phyloP scores from a whole-genome alignment of 1,140 invertebrate genomes.

The Lepidostoma basale region DNA sequence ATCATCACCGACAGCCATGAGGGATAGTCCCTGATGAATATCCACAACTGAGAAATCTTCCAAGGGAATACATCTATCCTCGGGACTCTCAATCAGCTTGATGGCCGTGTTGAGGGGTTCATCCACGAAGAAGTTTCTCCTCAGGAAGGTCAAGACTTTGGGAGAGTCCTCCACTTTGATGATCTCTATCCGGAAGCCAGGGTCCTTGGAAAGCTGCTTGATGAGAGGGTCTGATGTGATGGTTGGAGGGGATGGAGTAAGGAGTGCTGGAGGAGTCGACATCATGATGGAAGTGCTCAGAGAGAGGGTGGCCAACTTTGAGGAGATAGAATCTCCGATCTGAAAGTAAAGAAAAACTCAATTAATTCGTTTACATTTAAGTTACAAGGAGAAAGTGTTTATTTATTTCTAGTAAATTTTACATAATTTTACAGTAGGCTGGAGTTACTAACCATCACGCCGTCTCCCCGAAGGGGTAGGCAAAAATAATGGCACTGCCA shows the following conservation, averaged over 20 bases:
- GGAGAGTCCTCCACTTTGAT: conserved; percentile 54
- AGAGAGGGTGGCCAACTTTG: conserved; percentile 31
- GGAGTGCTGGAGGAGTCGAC: conserved; percentile 34
- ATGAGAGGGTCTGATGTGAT: not conserved
- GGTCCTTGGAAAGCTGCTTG: not conserved
- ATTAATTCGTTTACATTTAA: not conserved
- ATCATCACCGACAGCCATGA: conserved; percentile 66
- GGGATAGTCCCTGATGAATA: conserved; percentile 64
- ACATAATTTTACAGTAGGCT: too few species aligned
- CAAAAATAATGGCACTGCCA: too few species aligned
- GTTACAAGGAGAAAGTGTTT: too few species aligned
- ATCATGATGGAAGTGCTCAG: conserved; percentile 24
- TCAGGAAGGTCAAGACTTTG: conserved; percentile 63
- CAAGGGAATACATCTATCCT: conserved; percentile 68
- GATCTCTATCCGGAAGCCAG: conserved; percentile 7
- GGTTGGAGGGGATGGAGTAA: conserved; percentile 22
- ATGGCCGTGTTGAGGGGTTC: conserved; percentile 73
- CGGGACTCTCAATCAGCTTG: conserved; percentile 64
- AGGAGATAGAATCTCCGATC: conserved; percentile 24
- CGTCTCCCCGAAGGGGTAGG: too few species aligned
- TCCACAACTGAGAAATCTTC: conserved; percentile 68
- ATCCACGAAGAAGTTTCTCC: conserved; percentile 70
- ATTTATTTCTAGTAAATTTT: too few species aligned
- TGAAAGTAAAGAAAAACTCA: conserved; percentile 15
- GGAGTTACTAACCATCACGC: too few species aligned